Evolutionary conservation across 2,888 invertebrate genomes (phyloP).

Genomic region (Lordiphosa fenestrarum): DNA sequence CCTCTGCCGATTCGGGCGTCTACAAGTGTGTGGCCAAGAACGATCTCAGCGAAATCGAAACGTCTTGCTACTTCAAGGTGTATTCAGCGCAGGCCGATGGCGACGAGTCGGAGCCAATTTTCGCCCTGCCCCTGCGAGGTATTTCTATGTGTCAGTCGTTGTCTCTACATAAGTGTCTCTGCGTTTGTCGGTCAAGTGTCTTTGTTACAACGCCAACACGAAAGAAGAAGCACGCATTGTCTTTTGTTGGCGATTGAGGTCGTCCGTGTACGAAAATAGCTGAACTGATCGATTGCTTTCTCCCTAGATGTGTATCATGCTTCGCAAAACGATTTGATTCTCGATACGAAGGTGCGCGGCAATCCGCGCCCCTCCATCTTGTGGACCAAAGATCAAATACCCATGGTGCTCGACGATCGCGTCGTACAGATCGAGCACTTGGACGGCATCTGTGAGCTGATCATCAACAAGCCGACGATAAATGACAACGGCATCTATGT

Average conservation of each 20-base stretch:
- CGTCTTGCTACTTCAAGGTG: slow-evolving; percentile 85
- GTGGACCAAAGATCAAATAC: slow-evolving; percentile 87
- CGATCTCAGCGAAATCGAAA: slow-evolving; percentile 85
- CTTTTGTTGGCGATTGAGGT: slow-evolving; percentile 62
- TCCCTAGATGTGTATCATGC: slow-evolving; percentile 86
- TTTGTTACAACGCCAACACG: slow-evolving; percentile 52
- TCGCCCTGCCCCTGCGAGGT: slow-evolving; percentile 85
- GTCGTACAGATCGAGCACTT: slow-evolving; percentile 85
- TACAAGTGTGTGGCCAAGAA: slow-evolving; percentile 91
- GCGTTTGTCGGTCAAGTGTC: slow-evolving; percentile 23
- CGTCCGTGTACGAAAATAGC: slow-evolving; percentile 70
- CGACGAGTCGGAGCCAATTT: slow-evolving; percentile 79
- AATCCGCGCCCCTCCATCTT: slow-evolving; percentile 86
- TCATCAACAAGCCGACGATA: slow-evolving; percentile 85
- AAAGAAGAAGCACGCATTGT: slow-evolving; percentile 25
- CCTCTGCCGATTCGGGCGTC: slow-evolving; percentile 87
- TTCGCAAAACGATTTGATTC: slow-evolving; percentile 86
- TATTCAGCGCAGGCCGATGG: slow-evolving; percentile 78
- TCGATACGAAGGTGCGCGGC: slow-evolving; percentile 90
- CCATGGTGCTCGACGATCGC: slow-evolving; percentile 83
- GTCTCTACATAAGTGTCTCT: slow-evolving; percentile 13
- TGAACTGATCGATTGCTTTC: slow-evolving; percentile 43
- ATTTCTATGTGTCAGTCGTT: slow-evolving; percentile 39
- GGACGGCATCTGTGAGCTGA: slow-evolving; percentile 88
- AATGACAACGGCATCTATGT: slow-evolving; percentile 82